Base-by-base conservation (phyloP, 2,888 invertebrate genomes). In the Deilephila elpenor region DNA sequence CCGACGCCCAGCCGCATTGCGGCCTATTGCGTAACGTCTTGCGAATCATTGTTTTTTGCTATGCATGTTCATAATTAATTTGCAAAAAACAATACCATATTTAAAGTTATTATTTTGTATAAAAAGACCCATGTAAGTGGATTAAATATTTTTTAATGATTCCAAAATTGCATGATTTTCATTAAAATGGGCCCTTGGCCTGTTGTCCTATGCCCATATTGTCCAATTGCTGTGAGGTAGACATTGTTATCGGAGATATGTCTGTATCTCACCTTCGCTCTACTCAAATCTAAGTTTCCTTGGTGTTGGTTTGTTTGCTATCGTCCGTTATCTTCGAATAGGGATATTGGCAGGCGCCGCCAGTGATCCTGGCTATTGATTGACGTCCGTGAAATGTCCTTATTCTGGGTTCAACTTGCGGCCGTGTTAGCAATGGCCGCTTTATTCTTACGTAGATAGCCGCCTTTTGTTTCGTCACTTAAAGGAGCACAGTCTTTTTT, bases 401-500 rank as follows among this genome's bases (percentile, higher is more conserved):
- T 56, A 56, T 56, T 56, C n/a, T 56, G 56, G 5, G 56, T 56
- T 56, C 56, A 56, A 17, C 56, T 56, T 7, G 56, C 56, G 17
- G 56, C 56, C n/a, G 56, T 56, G 56, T 56, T 56, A 56, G 56
- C 19, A n/a, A 56, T 56, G 56, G 56, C 56, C n/a, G 56, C 5
- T n/a, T 17, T n/a, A n/a, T 6, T 56, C 17, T 56, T 56, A 56
- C 56, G 56, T n/a, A 56, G n/a, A 56, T 56, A 5, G 56, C 56
- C 56, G n/a, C 56, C 56, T 56, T 56, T 56, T 56, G n/a, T 56
- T n/a, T 56, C 56, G 56, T n/a, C 56, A n/a, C 56, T 56, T 56
- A 56, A 56, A n/a, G 56, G n/a, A 56, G 17, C 56, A 56, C n/a
- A 44, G 44, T 14, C 14, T 56, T 56, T 56, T n/a, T n/a, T n/a